Conservation (phyloP, 1,140 invertebrate genomes). For the Aphaenogaster ashmeadi region DNA sequence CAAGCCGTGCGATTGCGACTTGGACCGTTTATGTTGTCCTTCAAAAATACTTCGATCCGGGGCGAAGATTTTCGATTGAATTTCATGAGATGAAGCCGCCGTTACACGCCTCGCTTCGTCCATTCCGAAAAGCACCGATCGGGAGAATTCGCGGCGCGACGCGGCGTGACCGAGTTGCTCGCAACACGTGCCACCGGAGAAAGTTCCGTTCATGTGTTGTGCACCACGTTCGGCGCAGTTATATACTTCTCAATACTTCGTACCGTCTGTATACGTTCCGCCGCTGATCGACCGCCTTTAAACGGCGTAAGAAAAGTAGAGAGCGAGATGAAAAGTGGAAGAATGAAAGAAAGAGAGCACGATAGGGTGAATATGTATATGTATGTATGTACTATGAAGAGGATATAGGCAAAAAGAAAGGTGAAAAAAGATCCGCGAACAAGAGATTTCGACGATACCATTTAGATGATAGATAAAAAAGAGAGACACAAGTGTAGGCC, state of each 20-base stretch:
- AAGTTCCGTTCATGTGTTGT: slow-evolving; percentile 61
- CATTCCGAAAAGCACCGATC: slow-evolving; percentile 70
- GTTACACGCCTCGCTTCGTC: slow-evolving; percentile 81
- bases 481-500: slow-evolving; percentile 28
- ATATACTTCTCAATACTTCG: slow-evolving; percentile 51
- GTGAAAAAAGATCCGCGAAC: slow-evolving; percentile 38
- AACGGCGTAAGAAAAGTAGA: slow-evolving; percentile 65
- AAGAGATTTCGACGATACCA: slow-evolving; percentile 3
- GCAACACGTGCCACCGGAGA: slow-evolving; percentile 75
- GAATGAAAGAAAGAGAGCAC: slow-evolving; percentile 51
- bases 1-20: slow-evolving; percentile 69
- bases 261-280: slow-evolving; percentile 74
- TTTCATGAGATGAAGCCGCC: slow-evolving; percentile 81
- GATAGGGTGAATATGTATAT: slow-evolving; percentile 19
- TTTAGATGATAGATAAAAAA: slow-evolving; percentile 27
- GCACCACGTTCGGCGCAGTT: slow-evolving; percentile 27
- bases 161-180: slow-evolving; percentile 72
- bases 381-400: background rate
- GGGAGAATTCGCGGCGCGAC: slow-evolving; percentile 61
- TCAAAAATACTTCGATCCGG: slow-evolving; percentile 76
- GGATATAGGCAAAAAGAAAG: slow-evolving; percentile 5
- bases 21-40: slow-evolving; percentile 59
- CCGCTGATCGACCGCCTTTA: slow-evolving; percentile 76
- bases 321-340: slow-evolving; percentile 50
- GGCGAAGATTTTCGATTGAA: slow-evolving; percentile 76